Conservation (phyloP, 2,113 vertebrate genomes). For the Gila orcuttii region DNA sequence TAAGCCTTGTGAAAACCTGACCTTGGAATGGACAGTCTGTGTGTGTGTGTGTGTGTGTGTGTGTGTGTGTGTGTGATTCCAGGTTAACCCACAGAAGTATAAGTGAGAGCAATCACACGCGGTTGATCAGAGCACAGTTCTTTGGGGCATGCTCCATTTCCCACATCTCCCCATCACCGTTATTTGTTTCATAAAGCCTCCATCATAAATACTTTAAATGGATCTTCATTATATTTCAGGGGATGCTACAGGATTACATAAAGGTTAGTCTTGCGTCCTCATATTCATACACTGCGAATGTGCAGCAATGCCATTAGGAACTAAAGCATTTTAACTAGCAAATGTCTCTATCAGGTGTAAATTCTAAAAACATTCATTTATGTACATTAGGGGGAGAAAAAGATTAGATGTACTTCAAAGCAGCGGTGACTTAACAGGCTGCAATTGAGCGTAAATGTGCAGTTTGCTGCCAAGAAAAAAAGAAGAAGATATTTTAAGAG, state of each 20-base stretch:
- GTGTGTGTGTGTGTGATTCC: conserved; percentile 34
- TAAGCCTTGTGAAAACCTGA: conserved; percentile 80
- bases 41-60: conserved; percentile 19
- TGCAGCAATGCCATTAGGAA: conserved; percentile 27
- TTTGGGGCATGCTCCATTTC: conserved; percentile 42
- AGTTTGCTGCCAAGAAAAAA: conserved; percentile 15
- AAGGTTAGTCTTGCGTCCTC: conserved; percentile 1
- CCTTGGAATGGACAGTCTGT: conserved; percentile 76
- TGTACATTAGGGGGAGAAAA: background rate
- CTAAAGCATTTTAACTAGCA: conserved; percentile 24
- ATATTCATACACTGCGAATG: conserved; percentile 1
- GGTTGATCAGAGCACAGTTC: conserved; percentile 41
- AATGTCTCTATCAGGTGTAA: conserved; percentile 9
- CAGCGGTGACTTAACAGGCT: background rate
- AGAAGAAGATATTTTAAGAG: background rate
- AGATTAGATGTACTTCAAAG: background rate
- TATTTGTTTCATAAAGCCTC: conserved; percentile 60
- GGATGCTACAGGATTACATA: conserved; percentile 26
- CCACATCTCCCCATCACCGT: conserved; percentile 58
- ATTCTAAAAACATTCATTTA: conserved; percentile 13
- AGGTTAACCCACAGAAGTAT: conserved; percentile 37
- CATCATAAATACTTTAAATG: conserved; percentile 43
- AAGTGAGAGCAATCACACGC: conserved; percentile 51
- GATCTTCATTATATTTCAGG: conserved; percentile 50
- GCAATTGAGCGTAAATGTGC: background rate